Conservation (phyloP, 2,113 vertebrate species). For the Psettodes erumei region DNA sequence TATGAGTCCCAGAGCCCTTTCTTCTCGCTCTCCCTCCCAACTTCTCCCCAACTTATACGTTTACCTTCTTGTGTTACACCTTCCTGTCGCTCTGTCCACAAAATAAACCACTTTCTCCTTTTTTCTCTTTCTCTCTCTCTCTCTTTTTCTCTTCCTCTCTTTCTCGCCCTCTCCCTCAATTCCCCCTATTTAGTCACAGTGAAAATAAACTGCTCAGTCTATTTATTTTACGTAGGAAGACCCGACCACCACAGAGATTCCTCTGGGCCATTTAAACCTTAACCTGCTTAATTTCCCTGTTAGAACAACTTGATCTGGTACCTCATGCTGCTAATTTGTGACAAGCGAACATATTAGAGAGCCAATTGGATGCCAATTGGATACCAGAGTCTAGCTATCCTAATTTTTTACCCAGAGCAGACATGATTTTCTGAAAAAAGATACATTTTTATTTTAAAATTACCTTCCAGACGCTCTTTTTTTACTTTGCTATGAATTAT, state of each 20-base stretch:
- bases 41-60: slow-evolving; percentile 29
- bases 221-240: slow-evolving; percentile 78
- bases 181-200: slow-evolving; percentile 62
- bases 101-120: slow-evolving; percentile 74
- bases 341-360: slow-evolving; percentile 1
- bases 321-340: slow-evolving; percentile 43
- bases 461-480: background rate
- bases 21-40: background rate
- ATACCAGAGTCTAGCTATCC: slow-evolving; percentile 1
- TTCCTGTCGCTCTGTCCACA: slow-evolving; percentile 55
- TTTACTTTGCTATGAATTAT: too few relatives aligned
- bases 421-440: background rate
- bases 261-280: slow-evolving; percentile 57
- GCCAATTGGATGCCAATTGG: slow-evolving; percentile 17
- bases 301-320: slow-evolving; percentile 48
- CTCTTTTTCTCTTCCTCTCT: slow-evolving; percentile 4
- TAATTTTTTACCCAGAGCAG: slow-evolving; percentile 6
- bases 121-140: slow-evolving; percentile 24
- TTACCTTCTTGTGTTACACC: slow-evolving; percentile 60
- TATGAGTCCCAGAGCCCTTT: slow-evolving; percentile 34
- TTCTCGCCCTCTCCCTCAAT: slow-evolving; percentile 12
- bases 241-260: slow-evolving; percentile 74
- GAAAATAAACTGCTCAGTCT: slow-evolving; percentile 74
- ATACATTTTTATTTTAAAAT: background rate
- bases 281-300: slow-evolving; percentile 64